Evolutionary conservation across 2,888 invertebrate genomes (phyloP).

Genomic region (Caenorhabditis sp.): DNA sequence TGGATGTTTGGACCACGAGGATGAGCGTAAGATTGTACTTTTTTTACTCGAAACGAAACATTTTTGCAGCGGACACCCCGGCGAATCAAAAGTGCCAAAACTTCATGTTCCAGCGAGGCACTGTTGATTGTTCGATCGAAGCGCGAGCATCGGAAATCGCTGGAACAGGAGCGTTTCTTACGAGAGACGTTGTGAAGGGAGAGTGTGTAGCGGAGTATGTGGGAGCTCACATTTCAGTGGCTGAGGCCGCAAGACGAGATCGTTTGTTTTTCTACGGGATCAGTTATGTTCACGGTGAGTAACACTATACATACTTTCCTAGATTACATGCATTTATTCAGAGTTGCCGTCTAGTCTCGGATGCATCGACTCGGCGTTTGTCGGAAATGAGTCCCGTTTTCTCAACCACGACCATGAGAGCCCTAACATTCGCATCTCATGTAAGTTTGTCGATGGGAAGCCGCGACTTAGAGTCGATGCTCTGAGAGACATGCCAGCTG

Average conservation of each 20-base stretch:
- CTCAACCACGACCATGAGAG: background rate
- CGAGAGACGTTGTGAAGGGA: background rate
- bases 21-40: no score
- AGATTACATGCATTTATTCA: no score
- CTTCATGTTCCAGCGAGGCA: no score
- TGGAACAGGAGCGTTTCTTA: background rate
- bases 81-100: background rate
- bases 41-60: no score
- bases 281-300: background rate
- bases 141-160: background rate
- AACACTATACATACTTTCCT: background rate
- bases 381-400: no score
- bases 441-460: background rate
- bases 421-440: background rate
- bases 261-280: background rate
- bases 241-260: background rate
- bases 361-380: no score
- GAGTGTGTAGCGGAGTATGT: background rate
- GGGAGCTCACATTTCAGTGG: background rate
- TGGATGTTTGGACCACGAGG: no score
- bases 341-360: no score
- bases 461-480: background rate
- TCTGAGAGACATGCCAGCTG: background rate
- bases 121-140: background rate
- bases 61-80: no score